Percentiles rank a stretch among this genome's conserved stretches.
Conservation (phyloP, 2,888 invertebrate genomes). For the Cyrtodaria siliqua region DNA sequence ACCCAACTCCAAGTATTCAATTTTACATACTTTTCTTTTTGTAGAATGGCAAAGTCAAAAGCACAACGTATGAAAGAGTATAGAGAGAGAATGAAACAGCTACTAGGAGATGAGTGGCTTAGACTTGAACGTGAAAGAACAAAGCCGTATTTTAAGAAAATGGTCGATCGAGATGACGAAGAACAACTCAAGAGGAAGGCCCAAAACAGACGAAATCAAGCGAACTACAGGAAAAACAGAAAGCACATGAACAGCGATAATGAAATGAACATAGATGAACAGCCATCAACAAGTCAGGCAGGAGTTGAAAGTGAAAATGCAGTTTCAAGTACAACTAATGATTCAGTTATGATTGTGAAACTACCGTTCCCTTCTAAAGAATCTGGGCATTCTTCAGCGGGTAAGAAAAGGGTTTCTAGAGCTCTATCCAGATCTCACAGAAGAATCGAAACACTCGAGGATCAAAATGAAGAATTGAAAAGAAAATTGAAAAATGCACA, state of each 20-base stretch:
- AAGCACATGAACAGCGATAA: neutral
- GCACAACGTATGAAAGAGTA: too few relatives aligned
- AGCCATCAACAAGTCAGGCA: too few relatives aligned
- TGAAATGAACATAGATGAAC: too few relatives aligned
- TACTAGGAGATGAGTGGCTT: too few relatives aligned
- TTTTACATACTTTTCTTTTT: too few relatives aligned
- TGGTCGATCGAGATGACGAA: neutral
- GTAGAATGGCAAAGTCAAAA: too few relatives aligned
- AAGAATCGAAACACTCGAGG: conserved; percentile 23
- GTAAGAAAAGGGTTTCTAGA: conserved; percentile 17
- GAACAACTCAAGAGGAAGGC: neutral
- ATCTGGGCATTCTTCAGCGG: neutral
- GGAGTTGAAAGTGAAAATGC: conserved; percentile 17
- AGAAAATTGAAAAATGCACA: conserved; percentile 25
- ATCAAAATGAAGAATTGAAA: conserved; percentile 26
- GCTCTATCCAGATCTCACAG: conserved; percentile 27
- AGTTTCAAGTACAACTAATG: conserved; percentile 9
- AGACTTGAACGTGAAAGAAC: too few relatives aligned
- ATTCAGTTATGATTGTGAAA: too few relatives aligned
- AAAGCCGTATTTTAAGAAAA: too few relatives aligned
- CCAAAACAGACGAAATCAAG: neutral
- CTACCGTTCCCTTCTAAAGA: too few relatives aligned
- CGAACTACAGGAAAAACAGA: conserved; percentile 2
- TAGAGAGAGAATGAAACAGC: too few relatives aligned
- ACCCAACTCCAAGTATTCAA: too few relatives aligned